Conservation (phyloP, 2,797 vertebrate species). For the Bryconaethiops microstoma region DNA sequence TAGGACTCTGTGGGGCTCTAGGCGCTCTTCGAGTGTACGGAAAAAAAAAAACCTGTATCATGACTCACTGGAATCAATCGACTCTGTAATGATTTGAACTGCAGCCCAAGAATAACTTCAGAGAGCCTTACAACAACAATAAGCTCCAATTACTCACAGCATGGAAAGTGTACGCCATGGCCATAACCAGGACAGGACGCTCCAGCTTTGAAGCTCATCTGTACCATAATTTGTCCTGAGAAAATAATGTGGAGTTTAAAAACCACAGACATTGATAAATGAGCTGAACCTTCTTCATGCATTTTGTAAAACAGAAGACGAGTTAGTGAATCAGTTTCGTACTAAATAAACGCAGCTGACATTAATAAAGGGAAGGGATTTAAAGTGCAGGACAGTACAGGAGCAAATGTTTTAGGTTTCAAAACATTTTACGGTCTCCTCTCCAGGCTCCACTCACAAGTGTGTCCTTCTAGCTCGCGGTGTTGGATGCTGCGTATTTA, state of each 20-base stretch:
- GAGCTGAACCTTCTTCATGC: not conserved
- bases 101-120: slow-evolving; percentile 2
- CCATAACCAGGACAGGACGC: not conserved
- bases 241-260: not conserved
- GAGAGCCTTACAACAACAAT: not conserved
- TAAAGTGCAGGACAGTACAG: too few species aligned
- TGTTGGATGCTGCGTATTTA: too few species aligned
- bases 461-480: too few species aligned
- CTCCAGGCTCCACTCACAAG: too few species aligned
- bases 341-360: too few species aligned
- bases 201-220: slow-evolving; percentile 16
- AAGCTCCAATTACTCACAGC: not conserved
- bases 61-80: slow-evolving; percentile 30
- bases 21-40: not conserved
- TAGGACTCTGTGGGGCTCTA: slow-evolving; percentile 7
- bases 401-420: too few species aligned
- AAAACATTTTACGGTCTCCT: too few species aligned
- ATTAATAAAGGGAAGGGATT: too few species aligned
- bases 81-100: slow-evolving; percentile 10
- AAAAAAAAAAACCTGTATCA: slow-evolving; percentile 2
- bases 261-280: not conserved
- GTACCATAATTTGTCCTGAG: slow-evolving; percentile 3
- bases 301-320: too few species aligned
- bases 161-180: not conserved
- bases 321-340: too few species aligned